Percentiles rank a stretch among this genome's conserved stretches.
Evolutionary conservation across 2,113 vertebrate species (phyloP).

Genomic region (Campylorhamphus procurvoides): DNA sequence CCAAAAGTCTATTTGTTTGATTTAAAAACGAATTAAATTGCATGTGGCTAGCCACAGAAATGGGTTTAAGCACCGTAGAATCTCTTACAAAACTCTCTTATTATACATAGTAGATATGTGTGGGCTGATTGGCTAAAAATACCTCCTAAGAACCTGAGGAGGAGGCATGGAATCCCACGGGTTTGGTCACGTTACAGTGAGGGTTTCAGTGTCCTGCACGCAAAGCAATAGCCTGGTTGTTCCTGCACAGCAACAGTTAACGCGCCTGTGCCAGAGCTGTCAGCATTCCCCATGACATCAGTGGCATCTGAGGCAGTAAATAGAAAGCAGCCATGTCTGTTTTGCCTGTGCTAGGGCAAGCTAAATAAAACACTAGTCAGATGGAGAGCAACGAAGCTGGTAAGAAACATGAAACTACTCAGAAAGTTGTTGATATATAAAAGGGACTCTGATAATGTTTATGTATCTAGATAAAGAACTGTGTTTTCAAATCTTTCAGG

Average conservation of each 20-base stretch:
- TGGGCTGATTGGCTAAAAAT: neutral
- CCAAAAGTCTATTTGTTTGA: neutral
- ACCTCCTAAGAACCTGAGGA: neutral
- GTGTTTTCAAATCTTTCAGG: neutral
- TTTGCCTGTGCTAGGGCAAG: neutral
- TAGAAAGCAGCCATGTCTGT: slow-evolving; percentile 57
- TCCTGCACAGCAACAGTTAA: slow-evolving; percentile 42
- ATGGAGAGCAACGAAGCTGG: slow-evolving; percentile 53
- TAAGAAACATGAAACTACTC: slow-evolving; percentile 38
- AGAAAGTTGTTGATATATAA: neutral
- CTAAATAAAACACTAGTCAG: neutral
- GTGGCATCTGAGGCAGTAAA: slow-evolving; percentile 29
- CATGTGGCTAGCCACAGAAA: neutral
- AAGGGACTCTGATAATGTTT: neutral
- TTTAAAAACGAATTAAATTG: neutral
- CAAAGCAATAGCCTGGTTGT: neutral
- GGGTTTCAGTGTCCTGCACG: neutral
- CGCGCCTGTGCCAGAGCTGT: neutral
- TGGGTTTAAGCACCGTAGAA: neutral
- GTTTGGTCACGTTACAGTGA: neutral
- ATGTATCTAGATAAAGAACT: neutral
- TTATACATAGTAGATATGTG: neutral
- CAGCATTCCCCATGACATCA: slow-evolving; percentile 46
- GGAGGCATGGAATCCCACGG: neutral
- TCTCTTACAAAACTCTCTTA: neutral